These are phyloP conservation scores for Falcunculus frontatus DNA, from an alignment of 2,113 vertebrate species.

Conservation along the genomic window DNA sequence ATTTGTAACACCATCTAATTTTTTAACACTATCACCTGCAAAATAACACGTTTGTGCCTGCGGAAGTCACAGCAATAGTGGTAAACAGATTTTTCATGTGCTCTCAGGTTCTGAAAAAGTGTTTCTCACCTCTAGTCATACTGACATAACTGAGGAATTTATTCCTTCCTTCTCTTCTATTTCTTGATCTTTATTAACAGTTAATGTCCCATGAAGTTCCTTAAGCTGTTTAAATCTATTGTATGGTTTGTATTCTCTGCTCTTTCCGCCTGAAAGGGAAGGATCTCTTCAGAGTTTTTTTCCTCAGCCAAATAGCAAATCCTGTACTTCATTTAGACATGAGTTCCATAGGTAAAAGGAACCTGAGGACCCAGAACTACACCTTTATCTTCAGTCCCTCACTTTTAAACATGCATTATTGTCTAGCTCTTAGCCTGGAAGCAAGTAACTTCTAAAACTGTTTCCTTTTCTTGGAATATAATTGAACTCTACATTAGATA, in stretches of 20 bases:
- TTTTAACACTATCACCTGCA: background rate
- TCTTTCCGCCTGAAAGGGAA: background rate
- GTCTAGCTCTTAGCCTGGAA: background rate
- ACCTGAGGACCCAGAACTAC: background rate
- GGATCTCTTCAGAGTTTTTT: background rate
- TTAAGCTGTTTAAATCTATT: background rate
- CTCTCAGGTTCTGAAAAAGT: background rate
- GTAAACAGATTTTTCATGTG: background rate
- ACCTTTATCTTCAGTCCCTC: background rate
- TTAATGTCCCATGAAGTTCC: background rate
- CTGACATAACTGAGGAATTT: background rate
- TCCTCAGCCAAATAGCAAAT: background rate
- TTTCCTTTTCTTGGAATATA: background rate
- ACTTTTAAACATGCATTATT: background rate
- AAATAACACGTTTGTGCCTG: background rate
- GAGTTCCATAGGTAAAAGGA: background rate
- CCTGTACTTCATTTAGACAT: background rate
- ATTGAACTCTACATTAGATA: background rate
- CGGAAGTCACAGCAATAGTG: accelerated
- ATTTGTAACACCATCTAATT: background rate
- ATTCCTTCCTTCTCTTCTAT: background rate
- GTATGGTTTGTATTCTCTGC: background rate
- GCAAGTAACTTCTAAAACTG: background rate
- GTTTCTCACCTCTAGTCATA: background rate
- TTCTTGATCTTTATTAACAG: background rate